These are phyloP conservation scores for Coregonus ussuriensis DNA, from an alignment of 2,797 vertebrate species.

Conservation along the genomic window DNA sequence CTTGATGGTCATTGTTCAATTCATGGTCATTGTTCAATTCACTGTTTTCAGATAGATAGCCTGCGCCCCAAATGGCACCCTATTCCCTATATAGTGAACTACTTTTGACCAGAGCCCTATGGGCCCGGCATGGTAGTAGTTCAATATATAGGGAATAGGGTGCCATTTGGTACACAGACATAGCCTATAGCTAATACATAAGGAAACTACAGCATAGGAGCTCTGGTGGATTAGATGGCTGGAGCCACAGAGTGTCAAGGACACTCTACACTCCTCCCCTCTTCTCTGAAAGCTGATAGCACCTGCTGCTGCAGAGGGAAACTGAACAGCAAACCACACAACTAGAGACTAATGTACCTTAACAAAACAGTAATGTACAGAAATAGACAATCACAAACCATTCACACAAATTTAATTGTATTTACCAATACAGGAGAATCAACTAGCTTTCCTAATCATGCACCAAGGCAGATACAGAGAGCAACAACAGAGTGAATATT, in stretches of 20 bases:
- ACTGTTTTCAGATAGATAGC: neutral
- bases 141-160: too few relatives aligned
- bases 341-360: neutral
- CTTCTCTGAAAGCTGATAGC: neutral
- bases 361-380: neutral
- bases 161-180: neutral
- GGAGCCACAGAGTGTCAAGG: constrained; percentile 6
- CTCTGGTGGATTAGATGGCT: constrained; percentile 1
- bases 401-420: neutral
- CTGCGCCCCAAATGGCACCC: too few relatives aligned
- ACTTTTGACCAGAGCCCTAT: too few relatives aligned
- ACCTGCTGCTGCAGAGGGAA: neutral
- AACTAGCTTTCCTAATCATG: neutral
- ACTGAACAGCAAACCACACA: neutral
- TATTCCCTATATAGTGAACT: too few relatives aligned
- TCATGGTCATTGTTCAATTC: neutral
- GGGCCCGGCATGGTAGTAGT: too few relatives aligned
- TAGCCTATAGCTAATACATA: neutral
- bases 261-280: neutral
- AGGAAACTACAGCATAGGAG: neutral
- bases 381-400: neutral
- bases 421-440: neutral
- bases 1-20: neutral
- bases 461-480: constrained; percentile 3
- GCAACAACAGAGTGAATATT: neutral